Base-by-base conservation (phyloP, 2,113 vertebrate genomes). In the human (Homo sapiens) region DNA sequence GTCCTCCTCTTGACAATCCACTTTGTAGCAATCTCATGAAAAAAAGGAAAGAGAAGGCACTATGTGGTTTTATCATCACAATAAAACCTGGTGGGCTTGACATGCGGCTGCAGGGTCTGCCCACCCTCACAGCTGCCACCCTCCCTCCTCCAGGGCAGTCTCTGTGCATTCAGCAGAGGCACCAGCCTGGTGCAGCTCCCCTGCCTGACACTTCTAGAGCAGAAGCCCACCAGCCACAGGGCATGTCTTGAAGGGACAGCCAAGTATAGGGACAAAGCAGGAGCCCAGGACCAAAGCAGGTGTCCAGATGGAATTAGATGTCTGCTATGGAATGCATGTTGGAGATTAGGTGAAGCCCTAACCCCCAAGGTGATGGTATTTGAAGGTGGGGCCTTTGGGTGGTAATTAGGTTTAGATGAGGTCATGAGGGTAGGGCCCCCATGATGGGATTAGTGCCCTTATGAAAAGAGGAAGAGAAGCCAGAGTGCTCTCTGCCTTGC, bases 131-230 rank as follows among this genome's bases (percentile, higher is more conserved):
- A 98, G 98, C 97, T 96, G 97, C 75, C 73, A 72, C 83, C 93
- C 93, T 86, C 72, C 86, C 93, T 87, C 82, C 89, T 11, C 93
- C 97, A 92, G 93, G 97, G 83, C 50, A 64, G 96, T 38, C 83
- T 92, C 90, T 93, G 82, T 96, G 68, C 96, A 89, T 90, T 14
- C 40, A 96, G 94, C 92, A 0, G 94, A 87, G 0, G 0, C 35
- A 94, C 95, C 3, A 1, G 64, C 79, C 97, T 98, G 92, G 92
- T 96, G 11, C 97, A 97, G 94, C 98, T 96, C 97, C 95, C 92
- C 61, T 64, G 81, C 89, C 94, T 55, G 95, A 90, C 97, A 88
- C 93, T 59, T 92, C 0, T 16, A 79, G 38, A 73, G 68, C 30
- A 68, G 78, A 78, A 76, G n/a, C 17, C n/a, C 2, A 2, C 17